Percentiles rank a stretch among this genome's conserved stretches.
Conservation (phyloP, 2,888 invertebrate species). For the Himalopsyche tibetana region DNA sequence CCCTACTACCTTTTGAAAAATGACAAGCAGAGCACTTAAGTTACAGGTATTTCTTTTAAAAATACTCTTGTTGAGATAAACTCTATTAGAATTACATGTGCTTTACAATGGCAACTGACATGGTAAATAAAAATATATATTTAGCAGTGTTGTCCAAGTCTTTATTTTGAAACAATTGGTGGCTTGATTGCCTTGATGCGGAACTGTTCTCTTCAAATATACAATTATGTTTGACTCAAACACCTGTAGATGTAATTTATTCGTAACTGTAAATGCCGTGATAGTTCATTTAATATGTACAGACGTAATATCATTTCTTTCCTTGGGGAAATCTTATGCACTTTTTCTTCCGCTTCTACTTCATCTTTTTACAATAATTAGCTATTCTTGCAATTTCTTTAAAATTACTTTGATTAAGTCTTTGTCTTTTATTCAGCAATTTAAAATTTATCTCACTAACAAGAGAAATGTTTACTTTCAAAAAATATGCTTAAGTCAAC, state of each 20-base stretch:
- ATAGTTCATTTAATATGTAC: background rate
- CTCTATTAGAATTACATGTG: too few relatives aligned
- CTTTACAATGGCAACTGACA: too few relatives aligned
- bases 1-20: too few relatives aligned
- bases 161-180: background rate
- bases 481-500: too few relatives aligned
- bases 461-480: too few relatives aligned
- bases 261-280: constrained; percentile 4
- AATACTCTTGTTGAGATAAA: too few relatives aligned
- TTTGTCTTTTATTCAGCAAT: background rate
- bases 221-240: background rate
- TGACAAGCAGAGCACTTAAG: too few relatives aligned
- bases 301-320: background rate
- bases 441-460: too few relatives aligned
- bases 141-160: too few relatives aligned
- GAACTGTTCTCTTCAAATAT: background rate
- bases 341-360: background rate
- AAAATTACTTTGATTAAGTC: background rate
- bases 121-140: too few relatives aligned
- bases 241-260: background rate
- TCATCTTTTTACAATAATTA: background rate
- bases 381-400: background rate
- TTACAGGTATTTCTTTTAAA: too few relatives aligned
- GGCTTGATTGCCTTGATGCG: background rate
- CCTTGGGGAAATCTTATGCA: background rate